Percentiles rank a stretch among this genome's conserved stretches.
phyloP scores from a whole-genome alignment of 1,140 invertebrate genomes.

The Nautilus pompilius region DNA sequence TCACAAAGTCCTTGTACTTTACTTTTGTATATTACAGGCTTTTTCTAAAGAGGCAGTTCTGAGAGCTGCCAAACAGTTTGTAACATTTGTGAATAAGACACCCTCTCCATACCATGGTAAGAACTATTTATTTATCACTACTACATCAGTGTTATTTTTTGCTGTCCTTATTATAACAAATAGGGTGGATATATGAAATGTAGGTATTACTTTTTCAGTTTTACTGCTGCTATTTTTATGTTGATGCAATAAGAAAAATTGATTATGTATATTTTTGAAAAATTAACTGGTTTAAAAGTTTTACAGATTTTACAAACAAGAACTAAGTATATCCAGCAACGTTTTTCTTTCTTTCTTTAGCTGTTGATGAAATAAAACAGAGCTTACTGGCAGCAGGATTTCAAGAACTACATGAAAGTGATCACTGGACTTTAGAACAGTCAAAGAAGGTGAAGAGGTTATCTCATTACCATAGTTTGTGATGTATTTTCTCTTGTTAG shows the following conservation, averaged over 20 bases:
- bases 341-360: constrained; percentile 30
- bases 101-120: constrained; percentile 56
- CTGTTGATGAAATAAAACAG: constrained; percentile 52
- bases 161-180: background rate
- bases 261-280: background rate
- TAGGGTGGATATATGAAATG: background rate
- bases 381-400: constrained; percentile 51
- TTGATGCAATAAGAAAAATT: background rate
- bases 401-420: constrained; percentile 51
- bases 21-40: no score
- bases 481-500: background rate
- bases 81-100: constrained; percentile 51
- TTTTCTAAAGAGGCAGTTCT: constrained; percentile 34
- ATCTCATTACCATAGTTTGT: background rate
- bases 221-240: background rate
- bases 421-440: constrained; percentile 52
- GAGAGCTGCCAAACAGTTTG: constrained; percentile 44
- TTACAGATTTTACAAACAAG: background rate
- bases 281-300: background rate
- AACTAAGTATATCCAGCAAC: background rate
- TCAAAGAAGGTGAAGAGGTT: constrained; percentile 46
- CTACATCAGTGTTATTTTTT: background rate
- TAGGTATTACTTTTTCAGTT: background rate
- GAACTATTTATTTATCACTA: background rate
- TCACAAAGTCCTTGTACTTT: no score